These are phyloP conservation scores for Drosophila tanythrix DNA, from an alignment of 2,888 invertebrate genomes.

Conservation along the genomic window DNA sequence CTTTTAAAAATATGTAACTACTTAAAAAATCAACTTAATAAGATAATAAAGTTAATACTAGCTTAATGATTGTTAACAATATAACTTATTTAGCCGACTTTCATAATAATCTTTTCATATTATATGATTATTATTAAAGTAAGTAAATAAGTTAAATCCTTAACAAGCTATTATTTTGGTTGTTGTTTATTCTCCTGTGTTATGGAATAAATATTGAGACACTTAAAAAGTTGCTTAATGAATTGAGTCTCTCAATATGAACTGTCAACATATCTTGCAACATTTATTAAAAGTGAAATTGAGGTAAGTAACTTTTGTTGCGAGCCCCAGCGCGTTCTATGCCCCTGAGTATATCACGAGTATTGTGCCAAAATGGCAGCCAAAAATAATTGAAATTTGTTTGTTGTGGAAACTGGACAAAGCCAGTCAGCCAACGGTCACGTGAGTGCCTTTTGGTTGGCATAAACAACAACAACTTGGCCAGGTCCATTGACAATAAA, in stretches of 20 bases:
- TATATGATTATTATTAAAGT: background rate
- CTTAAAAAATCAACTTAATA: too few relatives aligned
- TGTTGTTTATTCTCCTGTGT: background rate
- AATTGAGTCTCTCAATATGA: background rate
- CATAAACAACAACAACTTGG: conserved; percentile 16
- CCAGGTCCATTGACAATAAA: conserved; percentile 49
- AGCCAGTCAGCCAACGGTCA: conserved; percentile 23
- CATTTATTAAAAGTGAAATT: conserved; percentile 5
- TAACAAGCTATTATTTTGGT: too few relatives aligned
- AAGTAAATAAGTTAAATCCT: background rate
- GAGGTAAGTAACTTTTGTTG: background rate
- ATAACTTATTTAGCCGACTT: too few relatives aligned
- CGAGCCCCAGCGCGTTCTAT: background rate
- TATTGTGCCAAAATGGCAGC: conserved; percentile 31
- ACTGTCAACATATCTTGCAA: conserved; percentile 1
- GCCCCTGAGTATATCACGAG: conserved; percentile 16
- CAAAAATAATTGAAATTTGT: conserved; percentile 46
- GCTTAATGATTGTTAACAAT: too few relatives aligned
- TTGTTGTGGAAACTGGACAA: conserved; percentile 2
- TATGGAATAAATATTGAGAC: background rate
- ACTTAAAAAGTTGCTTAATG: background rate
- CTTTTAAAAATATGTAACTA: too few relatives aligned
- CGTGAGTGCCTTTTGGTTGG: conserved; percentile 18
- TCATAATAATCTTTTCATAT: too few relatives aligned
- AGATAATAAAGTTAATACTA: too few relatives aligned